Conservation (phyloP, 2,113 vertebrate genomes). For the Caloenas nicobarica region DNA sequence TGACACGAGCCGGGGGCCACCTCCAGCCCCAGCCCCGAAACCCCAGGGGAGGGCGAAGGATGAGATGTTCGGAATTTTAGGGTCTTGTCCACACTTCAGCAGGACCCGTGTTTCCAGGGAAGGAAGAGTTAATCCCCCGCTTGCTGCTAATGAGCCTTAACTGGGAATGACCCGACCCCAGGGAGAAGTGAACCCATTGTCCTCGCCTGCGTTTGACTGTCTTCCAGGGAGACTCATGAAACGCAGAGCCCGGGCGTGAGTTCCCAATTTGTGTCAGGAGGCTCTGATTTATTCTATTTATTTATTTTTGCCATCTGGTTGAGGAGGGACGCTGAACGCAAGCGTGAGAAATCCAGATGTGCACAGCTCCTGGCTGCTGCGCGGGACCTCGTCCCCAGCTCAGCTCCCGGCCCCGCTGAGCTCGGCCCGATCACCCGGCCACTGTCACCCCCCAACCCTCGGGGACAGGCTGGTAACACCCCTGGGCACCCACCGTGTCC, state of each 20-base stretch:
- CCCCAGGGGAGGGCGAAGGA: fast-evolving
- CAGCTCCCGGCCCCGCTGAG: neutral
- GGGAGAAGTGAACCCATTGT: conserved; percentile 67
- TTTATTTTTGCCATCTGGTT: conserved; percentile 72
- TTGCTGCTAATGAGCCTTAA: conserved; percentile 54
- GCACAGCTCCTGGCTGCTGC: neutral
- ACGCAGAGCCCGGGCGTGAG: conserved; percentile 48
- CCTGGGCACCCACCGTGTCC: neutral
- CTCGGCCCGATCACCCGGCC: fast-evolving
- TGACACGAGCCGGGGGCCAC: neutral
- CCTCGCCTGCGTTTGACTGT: conserved; percentile 52
- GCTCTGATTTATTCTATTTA: conserved; percentile 68
- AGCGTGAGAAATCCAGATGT: conserved; percentile 72
- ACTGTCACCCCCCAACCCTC: fast-evolving
- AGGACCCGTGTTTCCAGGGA: neutral
- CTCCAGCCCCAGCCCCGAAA: neutral
- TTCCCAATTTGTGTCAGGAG: conserved; percentile 66
- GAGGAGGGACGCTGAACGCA: conserved; percentile 22
- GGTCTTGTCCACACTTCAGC: neutral
- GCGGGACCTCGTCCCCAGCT: neutral
- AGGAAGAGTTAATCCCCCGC: conserved; percentile 52
- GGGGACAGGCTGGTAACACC: fast-evolving
- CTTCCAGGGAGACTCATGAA: conserved; percentile 65
- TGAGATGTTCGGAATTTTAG: neutral
- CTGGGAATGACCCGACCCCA: conserved; percentile 62